Evolutionary conservation across 1,140 invertebrate species (phyloP).

Genomic region (Colletes gigas): DNA sequence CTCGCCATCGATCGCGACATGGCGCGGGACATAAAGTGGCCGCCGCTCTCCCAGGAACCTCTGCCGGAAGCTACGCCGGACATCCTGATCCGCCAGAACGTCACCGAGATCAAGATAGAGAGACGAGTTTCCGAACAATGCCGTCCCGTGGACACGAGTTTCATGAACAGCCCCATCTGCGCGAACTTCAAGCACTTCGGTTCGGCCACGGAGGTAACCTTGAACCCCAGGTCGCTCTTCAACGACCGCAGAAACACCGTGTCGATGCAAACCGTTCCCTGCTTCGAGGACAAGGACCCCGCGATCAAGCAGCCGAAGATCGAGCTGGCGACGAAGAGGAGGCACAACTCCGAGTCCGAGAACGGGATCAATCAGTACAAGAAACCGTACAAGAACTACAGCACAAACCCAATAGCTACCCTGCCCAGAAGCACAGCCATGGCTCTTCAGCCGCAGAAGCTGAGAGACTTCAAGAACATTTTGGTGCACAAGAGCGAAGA

Average conservation of each 20-base stretch:
- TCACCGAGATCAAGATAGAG: conserved; percentile 79
- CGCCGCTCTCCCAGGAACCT: conserved; percentile 78
- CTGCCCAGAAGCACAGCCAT: conserved; percentile 70
- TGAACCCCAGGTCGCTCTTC: conserved; percentile 76
- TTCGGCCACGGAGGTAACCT: conserved; percentile 75
- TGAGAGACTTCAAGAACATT: conserved; percentile 66
- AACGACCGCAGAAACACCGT: conserved; percentile 75
- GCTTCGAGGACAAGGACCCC: conserved; percentile 71
- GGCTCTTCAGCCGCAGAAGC: conserved; percentile 60
- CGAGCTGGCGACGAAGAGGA: conserved; percentile 62
- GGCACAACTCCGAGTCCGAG: conserved; percentile 78
- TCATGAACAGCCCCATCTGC: conserved; percentile 58
- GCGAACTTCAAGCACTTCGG: conserved; percentile 68
- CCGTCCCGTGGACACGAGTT: conserved; percentile 49
- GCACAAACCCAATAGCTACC: conserved; percentile 77
- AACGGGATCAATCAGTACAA: conserved; percentile 70
- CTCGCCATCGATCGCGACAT: conserved; percentile 83
- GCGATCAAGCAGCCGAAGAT: conserved; percentile 34
- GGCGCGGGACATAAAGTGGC: conserved; percentile 83
- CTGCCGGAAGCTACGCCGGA: conserved; percentile 73
- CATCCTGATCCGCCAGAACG: conserved; percentile 74
- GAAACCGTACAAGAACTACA: conserved; percentile 58
- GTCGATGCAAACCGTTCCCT: conserved; percentile 76
- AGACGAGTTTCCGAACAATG: conserved; percentile 69
- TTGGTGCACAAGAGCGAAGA: conserved; percentile 74